Evolutionary conservation across 2,113 vertebrate genomes (phyloP).

Genomic region (Phocoena phocoena): DNA sequence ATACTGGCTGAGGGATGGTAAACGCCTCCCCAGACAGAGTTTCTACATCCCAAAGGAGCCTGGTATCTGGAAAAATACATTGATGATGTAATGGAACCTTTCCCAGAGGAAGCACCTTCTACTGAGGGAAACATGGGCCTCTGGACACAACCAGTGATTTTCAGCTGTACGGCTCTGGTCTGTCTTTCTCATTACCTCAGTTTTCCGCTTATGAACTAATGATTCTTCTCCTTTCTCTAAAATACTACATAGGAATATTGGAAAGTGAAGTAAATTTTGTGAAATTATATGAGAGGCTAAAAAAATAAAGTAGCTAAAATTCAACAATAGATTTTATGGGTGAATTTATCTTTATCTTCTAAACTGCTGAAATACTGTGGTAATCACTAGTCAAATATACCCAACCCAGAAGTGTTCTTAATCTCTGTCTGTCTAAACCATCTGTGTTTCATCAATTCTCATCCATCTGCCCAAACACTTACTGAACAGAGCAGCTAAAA

Average conservation of each 20-base stretch:
- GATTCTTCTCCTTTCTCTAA: slow-evolving; percentile 31
- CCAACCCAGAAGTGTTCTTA: background rate
- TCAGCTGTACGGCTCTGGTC: slow-evolving; percentile 10
- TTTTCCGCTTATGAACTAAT: slow-evolving; percentile 31
- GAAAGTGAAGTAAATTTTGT: slow-evolving; percentile 4
- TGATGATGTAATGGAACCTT: slow-evolving; percentile 61
- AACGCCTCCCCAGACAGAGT: slow-evolving; percentile 41
- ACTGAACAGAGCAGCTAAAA: background rate
- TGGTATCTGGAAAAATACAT: slow-evolving; percentile 55
- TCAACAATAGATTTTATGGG: background rate
- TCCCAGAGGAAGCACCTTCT: slow-evolving; percentile 64
- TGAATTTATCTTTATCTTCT: background rate
- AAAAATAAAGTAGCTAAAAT: slow-evolving; percentile 22
- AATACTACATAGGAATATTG: background rate
- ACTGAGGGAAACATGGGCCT: background rate
- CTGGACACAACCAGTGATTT: background rate
- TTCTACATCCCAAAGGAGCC: background rate
- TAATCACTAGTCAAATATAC: background rate
- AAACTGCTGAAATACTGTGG: background rate
- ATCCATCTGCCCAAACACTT: slow-evolving; percentile 22
- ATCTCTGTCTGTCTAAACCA: background rate
- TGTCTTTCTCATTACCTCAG: slow-evolving; percentile 52
- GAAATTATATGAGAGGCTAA: background rate
- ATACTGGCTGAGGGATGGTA: slow-evolving; percentile 24
- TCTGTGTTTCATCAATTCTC: background rate